Evolutionary conservation across 92 coral and sea anemone genomes (phyloP), one percentile per base, ranked within the genome.

Genomic region (Virgularia gustaviana): DNA sequence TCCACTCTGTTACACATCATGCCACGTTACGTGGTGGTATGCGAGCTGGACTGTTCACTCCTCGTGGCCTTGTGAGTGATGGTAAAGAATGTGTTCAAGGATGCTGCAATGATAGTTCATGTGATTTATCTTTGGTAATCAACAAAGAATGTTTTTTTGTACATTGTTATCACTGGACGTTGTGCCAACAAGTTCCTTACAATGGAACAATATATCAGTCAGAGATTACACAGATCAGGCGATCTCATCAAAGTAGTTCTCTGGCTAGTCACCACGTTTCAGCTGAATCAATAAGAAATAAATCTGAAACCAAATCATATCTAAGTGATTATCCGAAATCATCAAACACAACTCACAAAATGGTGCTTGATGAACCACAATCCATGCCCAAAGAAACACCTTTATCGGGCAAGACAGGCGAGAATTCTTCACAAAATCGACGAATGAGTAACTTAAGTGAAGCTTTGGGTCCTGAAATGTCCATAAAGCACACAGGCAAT

Each of bases 101-200:
- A 73, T 92, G 98, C 37, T 92, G 98, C 42, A 88, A 78, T 11
- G 85, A 82, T 49, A 73, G 65, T 2, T 80, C 79, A 27, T 92
- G 98, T 49, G 85, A 92, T 70, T 54, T 92, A 36, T 91, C 90
- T 0, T 86, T 92, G 30, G 79, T 92, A 83, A 95, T 89, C 13
- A 82, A 72, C 47, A 76, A 57, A 0, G 81, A 83, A 39, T 92
- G 98, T 56, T 92, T 86, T 47, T 86, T 90, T 3, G 98, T 92
- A 15, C 75, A 83, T 20, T 92, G 98, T 47, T 87, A 72, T 82
- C 89, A 81, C 60, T 76, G 72, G 54, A 78, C 62, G 8, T 72
- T 88, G 58, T 92, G 98, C 52, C 81, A 81, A 35, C 63, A 75
- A 45, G 89, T 92, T 49, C 79, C 77, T 0, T 90, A 85, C 20